phyloP scores from a whole-genome alignment of 2,888 invertebrate genomes.

The Lycophotia porphyrea region DNA sequence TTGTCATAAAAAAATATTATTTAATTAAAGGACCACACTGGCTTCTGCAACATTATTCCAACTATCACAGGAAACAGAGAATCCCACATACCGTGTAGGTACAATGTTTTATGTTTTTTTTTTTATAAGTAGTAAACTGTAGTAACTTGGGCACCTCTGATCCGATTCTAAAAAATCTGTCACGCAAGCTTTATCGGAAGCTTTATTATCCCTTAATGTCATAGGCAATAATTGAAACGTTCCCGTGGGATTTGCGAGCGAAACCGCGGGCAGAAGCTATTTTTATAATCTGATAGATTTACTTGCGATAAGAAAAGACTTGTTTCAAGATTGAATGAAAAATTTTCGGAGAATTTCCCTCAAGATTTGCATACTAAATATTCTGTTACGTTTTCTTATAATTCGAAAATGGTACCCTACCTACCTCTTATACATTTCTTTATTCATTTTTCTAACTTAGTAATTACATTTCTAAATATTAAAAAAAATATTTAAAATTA shows the following conservation, averaged over 20 bases:
- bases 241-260: neutral
- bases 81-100: too few relatives aligned
- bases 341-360: conserved; percentile 8
- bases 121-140: too few relatives aligned
- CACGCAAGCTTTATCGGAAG: neutral
- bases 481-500: too few relatives aligned
- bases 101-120: too few relatives aligned
- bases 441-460: too few relatives aligned
- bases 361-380: conserved; percentile 17
- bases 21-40: too few relatives aligned
- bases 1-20: too few relatives aligned
- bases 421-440: too few relatives aligned
- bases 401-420: too few relatives aligned
- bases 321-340: conserved; percentile 12
- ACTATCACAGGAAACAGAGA: neutral
- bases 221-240: neutral
- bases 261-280: neutral
- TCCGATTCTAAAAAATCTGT: neutral
- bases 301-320: neutral
- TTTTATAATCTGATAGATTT: neutral
- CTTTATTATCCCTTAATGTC: neutral
- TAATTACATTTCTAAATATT: too few relatives aligned
- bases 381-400: neutral
- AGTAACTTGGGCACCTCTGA: neutral
- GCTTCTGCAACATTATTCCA: neutral